Percentiles rank a stretch among this genome's conserved stretches.
Evolutionary conservation across 2,888 invertebrate genomes (phyloP).

Genomic region (Nipponacmea schrenckii): DNA sequence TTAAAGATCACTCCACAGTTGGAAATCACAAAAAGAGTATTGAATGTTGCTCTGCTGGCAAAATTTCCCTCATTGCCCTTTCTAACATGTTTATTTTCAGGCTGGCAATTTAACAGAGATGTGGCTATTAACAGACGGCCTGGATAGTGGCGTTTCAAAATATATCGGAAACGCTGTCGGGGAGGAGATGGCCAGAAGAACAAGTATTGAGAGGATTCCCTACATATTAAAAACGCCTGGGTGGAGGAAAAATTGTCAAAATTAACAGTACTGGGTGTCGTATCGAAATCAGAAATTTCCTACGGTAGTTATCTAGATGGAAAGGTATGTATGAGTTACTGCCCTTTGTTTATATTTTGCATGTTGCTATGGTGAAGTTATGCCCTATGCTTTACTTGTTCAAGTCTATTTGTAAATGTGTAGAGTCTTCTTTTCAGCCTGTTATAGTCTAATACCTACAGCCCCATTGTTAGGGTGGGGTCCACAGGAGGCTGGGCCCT

Average conservation of each 20-base stretch:
- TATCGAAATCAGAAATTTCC: conserved; percentile 42
- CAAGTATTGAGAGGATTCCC: conserved; percentile 27
- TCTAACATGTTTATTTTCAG: conserved; percentile 42
- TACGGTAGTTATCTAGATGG: conserved; percentile 45
- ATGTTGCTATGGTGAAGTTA: too few relatives aligned
- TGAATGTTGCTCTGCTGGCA: too few relatives aligned
- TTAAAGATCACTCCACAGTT: too few relatives aligned
- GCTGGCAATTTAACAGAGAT: conserved; percentile 65
- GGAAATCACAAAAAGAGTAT: too few relatives aligned
- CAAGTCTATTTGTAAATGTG: too few relatives aligned
- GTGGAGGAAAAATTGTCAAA: conserved; percentile 34
- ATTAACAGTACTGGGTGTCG: conserved; percentile 59
- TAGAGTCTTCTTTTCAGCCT: too few relatives aligned
- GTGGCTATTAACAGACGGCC: conserved; percentile 65
- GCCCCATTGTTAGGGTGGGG: too few relatives aligned
- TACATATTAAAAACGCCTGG: conserved; percentile 27
- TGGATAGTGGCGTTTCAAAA: conserved; percentile 61
- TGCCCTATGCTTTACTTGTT: too few relatives aligned
- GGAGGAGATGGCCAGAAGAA: conserved; percentile 55
- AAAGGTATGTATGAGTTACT: conserved; percentile 32
- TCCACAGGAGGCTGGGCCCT: too few relatives aligned
- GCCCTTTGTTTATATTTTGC: neutral
- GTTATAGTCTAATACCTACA: too few relatives aligned
- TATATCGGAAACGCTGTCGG: conserved; percentile 65
- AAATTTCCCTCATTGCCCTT: too few relatives aligned